A percentile compares a stretch with the other conserved stretches of the same genome.
Evolutionary conservation across 1,140 invertebrate genomes (phyloP).

Genomic region (Pogonomyrmex californicus): DNA sequence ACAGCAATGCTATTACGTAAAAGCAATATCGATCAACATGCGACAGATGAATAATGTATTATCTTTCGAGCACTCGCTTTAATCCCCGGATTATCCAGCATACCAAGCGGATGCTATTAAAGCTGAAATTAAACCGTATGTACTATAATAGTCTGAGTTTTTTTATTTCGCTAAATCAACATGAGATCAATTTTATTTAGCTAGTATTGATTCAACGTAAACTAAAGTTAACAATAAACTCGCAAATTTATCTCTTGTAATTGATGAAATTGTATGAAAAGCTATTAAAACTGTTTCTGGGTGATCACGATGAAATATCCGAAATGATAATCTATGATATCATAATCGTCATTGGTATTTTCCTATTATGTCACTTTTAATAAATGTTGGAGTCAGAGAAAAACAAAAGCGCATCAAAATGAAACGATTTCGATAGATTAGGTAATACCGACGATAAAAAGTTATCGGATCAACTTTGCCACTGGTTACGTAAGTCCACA

Average conservation of each 20-base stretch:
- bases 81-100: slow-evolving; percentile 78
- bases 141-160: slow-evolving; percentile 13
- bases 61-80: slow-evolving; percentile 66
- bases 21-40: slow-evolving; percentile 57
- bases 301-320: slow-evolving; percentile 50
- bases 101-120: slow-evolving; percentile 70
- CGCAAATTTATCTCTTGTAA: not conserved
- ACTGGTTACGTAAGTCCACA: slow-evolving; percentile 15
- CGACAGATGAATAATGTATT: slow-evolving; percentile 68
- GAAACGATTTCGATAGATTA: not conserved
- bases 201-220: slow-evolving; percentile 40
- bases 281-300: not conserved
- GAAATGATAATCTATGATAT: slow-evolving; percentile 54
- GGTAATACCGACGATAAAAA: slow-evolving; percentile 24
- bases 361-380: not conserved
- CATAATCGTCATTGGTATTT: not conserved
- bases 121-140: slow-evolving; percentile 67
- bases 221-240: not conserved
- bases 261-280: not conserved
- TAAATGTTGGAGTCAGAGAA: not conserved
- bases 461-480: slow-evolving; percentile 1
- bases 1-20: not conserved
- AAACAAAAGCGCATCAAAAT: too few relatives aligned
- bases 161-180: slow-evolving; percentile 44
- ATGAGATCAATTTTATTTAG: slow-evolving; percentile 47